These are phyloP conservation scores for Pithys albifrons DNA, from an alignment of 2,113 vertebrate species.

Conservation along the genomic window DNA sequence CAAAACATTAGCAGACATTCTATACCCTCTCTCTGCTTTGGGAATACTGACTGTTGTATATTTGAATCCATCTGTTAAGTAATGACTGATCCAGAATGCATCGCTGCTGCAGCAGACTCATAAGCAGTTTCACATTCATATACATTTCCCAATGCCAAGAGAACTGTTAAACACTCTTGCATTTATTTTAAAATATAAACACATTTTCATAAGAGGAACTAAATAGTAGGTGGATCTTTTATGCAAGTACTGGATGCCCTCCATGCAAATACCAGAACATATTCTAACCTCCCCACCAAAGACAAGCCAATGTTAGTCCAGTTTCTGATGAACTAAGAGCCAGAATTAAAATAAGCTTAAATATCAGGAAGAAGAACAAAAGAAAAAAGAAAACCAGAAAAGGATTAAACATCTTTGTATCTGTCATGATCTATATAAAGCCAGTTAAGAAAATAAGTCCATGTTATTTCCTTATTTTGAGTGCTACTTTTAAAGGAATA, in stretches of 20 bases:
- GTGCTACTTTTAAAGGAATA: slow-evolving; percentile 21
- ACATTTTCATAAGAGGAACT: not conserved
- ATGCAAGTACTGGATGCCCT: not conserved
- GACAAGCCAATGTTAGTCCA: not conserved
- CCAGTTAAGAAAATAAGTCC: slow-evolving; percentile 11
- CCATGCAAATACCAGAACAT: not conserved
- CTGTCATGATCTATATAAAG: not conserved
- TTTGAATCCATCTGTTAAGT: slow-evolving; percentile 78
- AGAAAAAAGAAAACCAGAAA: not conserved
- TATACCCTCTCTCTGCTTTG: slow-evolving; percentile 33
- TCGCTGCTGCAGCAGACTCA: slow-evolving; percentile 84
- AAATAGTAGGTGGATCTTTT: not conserved
- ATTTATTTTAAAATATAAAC: slow-evolving; percentile 3
- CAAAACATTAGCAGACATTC: slow-evolving; percentile 38
- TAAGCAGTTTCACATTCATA: slow-evolving; percentile 80
- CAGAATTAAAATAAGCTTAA: slow-evolving; percentile 30
- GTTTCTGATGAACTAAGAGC: slow-evolving; percentile 19
- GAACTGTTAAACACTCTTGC: not conserved
- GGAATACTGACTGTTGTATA: slow-evolving; percentile 34
- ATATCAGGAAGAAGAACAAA: not conserved
- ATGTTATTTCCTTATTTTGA: not conserved
- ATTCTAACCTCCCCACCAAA: not conserved
- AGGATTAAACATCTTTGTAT: not conserved
- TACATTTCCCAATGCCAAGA: slow-evolving; percentile 39
- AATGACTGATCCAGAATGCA: slow-evolving; percentile 83